Evolutionary conservation across 2,113 vertebrate species (phyloP), one percentile per base, ranked within the genome.

Genomic region (Neopipo cinnamomea): DNA sequence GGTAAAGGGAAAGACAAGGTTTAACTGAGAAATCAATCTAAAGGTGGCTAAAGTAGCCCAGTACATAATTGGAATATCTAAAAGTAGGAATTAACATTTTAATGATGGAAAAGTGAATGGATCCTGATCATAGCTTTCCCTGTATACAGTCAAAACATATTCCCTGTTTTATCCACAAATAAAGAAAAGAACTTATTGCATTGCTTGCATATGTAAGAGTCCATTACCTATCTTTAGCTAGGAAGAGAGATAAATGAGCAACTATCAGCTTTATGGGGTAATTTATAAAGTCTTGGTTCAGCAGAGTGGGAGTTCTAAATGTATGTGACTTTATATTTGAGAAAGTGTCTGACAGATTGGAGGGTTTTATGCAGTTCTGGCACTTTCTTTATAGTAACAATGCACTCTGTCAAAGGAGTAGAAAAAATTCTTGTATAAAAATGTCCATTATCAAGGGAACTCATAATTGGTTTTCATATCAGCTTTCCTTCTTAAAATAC

Each of bases 401-500:
- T 12, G 23, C 18, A 49, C 27, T n/a, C 56, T 70, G 22, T 31
- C 66, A 92, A 91, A 85, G 23, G 49, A 63, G 35, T 23, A 72
- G 66, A 5, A 89, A 85, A 68, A 80, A 42, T 50, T 39, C 65
- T 88, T 52, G 5, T 33, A 73, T 68, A 87, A 55, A 90, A 68
- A 50, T 73, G 37, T 74, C 80, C 65, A 67, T 96, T 86, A 94
- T 90, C 55, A 72, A 65, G 59, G 85, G 93, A 96, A 91, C 37
- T 66, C 56, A 75, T 63, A 91, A 74, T 62, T 62, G 44, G 33
- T 73, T 97, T 95, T 92, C 88, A 37, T 70, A 88, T 83, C 63
- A 91, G 63, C 59, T 87, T 89, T 93, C 76, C 61, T 81, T 71
- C 88, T 85, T 80, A 80, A 93, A 96, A 95, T 68, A 96, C 84